A percentile compares a stretch with the other conserved stretches of the same genome.
phyloP scores from a whole-genome alignment of 1,140 invertebrate species.

The Uloborus diversus region DNA sequence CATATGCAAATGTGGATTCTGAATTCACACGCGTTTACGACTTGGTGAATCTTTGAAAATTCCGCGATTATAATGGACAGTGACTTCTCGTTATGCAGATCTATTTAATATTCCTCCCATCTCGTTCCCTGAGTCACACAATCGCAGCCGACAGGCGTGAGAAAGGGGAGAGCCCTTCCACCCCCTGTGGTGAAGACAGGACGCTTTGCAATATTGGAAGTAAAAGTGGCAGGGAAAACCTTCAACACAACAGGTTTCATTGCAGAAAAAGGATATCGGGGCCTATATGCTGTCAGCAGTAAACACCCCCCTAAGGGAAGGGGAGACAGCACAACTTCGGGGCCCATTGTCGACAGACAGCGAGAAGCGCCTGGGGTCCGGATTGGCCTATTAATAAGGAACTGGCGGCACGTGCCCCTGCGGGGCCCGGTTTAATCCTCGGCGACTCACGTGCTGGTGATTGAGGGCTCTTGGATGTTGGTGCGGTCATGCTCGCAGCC shows the following conservation, averaged over 20 bases:
- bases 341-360: constrained; percentile 28
- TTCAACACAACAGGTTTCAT: not conserved
- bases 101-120: constrained; percentile 9
- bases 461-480: constrained; percentile 29
- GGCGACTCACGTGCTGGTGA: constrained; percentile 3
- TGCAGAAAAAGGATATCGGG: not conserved
- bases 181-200: not conserved
- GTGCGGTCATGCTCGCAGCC: not conserved
- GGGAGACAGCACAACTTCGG: not conserved
- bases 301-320: constrained; percentile 19
- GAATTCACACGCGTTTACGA: too few relatives aligned
- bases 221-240: not conserved
- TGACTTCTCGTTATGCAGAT: too few relatives aligned
- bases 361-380: constrained; percentile 16
- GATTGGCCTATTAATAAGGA: constrained; percentile 44
- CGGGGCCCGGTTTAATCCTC: not conserved
- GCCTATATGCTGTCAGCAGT: constrained; percentile 24
- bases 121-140: constrained; percentile 23
- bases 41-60: too few relatives aligned
- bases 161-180: not conserved
- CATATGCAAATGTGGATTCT: too few relatives aligned
- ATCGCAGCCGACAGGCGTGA: constrained; percentile 29
- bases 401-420: constrained; percentile 12
- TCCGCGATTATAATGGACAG: too few relatives aligned
- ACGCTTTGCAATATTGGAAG: not conserved